A percentile compares a stretch with the other conserved stretches of the same genome.
Conservation (phyloP, 2,113 vertebrate genomes). For the Indicator indicator region DNA sequence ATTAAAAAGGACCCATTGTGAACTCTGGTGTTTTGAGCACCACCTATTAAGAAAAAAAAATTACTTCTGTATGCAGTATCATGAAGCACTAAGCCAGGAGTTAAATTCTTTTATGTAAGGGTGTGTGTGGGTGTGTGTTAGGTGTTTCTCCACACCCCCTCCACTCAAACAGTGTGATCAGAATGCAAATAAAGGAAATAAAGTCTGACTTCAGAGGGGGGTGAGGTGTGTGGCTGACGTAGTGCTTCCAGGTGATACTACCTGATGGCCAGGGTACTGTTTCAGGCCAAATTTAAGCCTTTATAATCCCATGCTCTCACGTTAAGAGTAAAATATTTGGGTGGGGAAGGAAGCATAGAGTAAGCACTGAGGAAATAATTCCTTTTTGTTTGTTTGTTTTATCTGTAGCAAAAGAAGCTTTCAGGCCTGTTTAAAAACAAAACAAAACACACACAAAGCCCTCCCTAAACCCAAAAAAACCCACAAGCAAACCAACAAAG, state of each 20-base stretch:
- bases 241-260: background rate
- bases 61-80: background rate
- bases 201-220: background rate
- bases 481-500: too few relatives aligned
- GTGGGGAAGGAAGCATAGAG: background rate
- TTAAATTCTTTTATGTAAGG: background rate
- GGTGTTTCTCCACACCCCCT: constrained; percentile 16
- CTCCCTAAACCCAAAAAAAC: too few relatives aligned
- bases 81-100: background rate
- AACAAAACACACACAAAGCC: too few relatives aligned
- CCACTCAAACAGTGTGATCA: constrained; percentile 38
- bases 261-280: background rate
- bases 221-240: background rate
- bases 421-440: background rate
- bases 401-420: background rate
- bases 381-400: background rate
- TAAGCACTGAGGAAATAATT: background rate
- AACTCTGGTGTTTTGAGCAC: background rate
- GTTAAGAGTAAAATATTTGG: background rate
- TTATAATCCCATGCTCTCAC: background rate
- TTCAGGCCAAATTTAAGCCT: background rate
- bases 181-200: constrained; percentile 45
- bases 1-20: background rate
- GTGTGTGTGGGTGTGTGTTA: background rate
- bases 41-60: background rate